These are phyloP conservation scores for Petrosia ficiformis DNA, from an alignment of 37 sponge, comb jelly and placozoan genomes.

Conservation along the genomic window DNA sequence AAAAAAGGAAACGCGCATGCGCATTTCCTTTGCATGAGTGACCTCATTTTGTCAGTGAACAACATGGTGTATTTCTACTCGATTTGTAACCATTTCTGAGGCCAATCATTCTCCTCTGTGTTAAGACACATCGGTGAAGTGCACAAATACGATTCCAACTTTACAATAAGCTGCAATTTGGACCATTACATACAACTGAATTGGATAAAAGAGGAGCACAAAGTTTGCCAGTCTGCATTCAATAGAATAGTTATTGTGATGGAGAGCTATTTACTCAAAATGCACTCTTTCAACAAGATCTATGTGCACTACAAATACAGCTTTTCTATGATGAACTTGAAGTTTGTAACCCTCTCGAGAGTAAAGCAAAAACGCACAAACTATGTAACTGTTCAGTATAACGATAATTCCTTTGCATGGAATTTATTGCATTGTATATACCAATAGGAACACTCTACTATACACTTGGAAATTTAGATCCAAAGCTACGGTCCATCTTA, in stretches of 20 bases:
- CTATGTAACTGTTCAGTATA: not conserved
- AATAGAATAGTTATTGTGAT: constrained; percentile 30
- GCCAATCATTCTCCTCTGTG: too few species aligned
- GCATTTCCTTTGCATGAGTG: too few species aligned
- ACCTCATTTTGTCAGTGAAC: too few species aligned
- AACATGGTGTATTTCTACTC: too few species aligned
- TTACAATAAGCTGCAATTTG: too few species aligned
- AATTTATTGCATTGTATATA: not conserved
- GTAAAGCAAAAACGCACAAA: constrained; percentile 18
- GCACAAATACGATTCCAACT: too few species aligned
- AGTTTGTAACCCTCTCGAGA: constrained; percentile 17
- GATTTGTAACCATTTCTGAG: too few species aligned
- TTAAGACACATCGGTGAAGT: too few species aligned
- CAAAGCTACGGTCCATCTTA: not conserved
- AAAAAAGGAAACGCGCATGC: too few species aligned
- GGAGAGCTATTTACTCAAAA: not conserved
- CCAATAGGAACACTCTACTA: constrained; percentile 10
- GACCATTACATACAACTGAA: too few species aligned
- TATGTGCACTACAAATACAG: constrained; percentile 14
- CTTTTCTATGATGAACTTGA: constrained; percentile 28
- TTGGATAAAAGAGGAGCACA: too few species aligned
- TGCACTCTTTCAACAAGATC: not conserved
- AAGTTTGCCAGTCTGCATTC: too few species aligned
- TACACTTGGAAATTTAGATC: constrained; percentile 8
- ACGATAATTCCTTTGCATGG: not conserved